Evolutionary conservation across 2,888 invertebrate species (phyloP).

Genomic region (Cybosia mesomella): DNA sequence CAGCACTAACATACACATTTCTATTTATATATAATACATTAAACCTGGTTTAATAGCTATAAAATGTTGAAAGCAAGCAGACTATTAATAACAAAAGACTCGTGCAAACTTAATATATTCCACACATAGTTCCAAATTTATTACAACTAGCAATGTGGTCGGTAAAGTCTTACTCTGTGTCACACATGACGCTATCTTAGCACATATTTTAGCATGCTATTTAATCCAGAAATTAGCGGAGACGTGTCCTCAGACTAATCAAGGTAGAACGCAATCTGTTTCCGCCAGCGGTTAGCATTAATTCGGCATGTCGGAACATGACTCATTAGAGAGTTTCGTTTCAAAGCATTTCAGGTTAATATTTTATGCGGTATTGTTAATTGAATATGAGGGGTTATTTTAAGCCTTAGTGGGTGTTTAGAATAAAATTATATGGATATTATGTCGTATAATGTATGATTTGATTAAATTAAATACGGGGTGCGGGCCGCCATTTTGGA

Average conservation of each 20-base stretch:
- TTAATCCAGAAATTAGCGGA: constrained; percentile 17
- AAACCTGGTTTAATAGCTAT: neutral
- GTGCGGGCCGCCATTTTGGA: too few species aligned
- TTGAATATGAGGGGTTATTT: constrained; percentile 4
- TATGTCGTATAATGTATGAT: neutral
- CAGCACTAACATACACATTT: too few species aligned
- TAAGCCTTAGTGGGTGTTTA: neutral
- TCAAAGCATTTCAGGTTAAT: constrained; percentile 22
- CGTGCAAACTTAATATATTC: neutral
- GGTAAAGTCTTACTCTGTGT: neutral
- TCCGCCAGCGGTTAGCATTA: constrained; percentile 15
- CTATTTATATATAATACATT: neutral
- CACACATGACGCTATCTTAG: neutral
- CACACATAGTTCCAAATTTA: neutral
- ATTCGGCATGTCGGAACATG: constrained; percentile 33
- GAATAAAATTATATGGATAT: neutral
- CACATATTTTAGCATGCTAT: constrained; percentile 12
- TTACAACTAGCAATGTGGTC: neutral
- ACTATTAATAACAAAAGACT: neutral
- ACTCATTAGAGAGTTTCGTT: constrained; percentile 43
- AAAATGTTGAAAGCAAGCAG: neutral
- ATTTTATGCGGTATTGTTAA: constrained; percentile 25
- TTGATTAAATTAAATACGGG: neutral
- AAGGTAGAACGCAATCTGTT: constrained; percentile 38
- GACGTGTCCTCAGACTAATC: constrained; percentile 33